A percentile compares a stretch with the other conserved stretches of the same genome.
phyloP scores from a whole-genome alignment of 2,797 vertebrate genomes.

The Crenuchus spilurus region DNA sequence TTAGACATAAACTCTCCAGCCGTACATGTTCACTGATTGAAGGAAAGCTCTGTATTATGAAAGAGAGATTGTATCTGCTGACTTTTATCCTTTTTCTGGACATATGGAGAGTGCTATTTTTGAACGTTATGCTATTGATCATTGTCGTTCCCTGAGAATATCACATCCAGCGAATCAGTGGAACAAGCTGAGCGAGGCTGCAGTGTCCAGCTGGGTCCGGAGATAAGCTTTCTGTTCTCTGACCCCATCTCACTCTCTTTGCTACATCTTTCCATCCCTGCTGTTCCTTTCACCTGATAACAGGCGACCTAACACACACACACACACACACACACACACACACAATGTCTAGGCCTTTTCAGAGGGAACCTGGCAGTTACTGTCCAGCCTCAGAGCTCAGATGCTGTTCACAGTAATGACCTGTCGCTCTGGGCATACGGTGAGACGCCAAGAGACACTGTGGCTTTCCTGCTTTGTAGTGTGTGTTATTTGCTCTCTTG shows the following conservation, averaged over 20 bases:
- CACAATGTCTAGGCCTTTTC: background rate
- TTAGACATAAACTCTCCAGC: too few relatives aligned
- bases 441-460: background rate
- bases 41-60: background rate
- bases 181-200: background rate
- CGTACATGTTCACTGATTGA: too few relatives aligned
- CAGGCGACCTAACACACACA: background rate
- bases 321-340: background rate
- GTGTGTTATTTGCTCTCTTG: background rate
- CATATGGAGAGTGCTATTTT: background rate
- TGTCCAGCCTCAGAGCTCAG: background rate
- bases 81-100: background rate
- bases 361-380: background rate
- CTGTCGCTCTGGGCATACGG: background rate
- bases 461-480: background rate
- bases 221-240: slow-evolving; percentile 2
- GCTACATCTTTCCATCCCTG: slow-evolving; percentile 2
- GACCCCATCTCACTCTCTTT: background rate
- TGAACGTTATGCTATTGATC: background rate
- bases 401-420: background rate
- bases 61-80: background rate
- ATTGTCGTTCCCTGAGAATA: background rate
- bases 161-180: background rate
- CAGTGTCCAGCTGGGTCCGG: background rate
- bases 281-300: slow-evolving; percentile 1